Percentiles rank a stretch among this genome's conserved stretches.
Evolutionary conservation across 2,113 vertebrate genomes (phyloP).

Genomic region (Hippocampus mohnikei): DNA sequence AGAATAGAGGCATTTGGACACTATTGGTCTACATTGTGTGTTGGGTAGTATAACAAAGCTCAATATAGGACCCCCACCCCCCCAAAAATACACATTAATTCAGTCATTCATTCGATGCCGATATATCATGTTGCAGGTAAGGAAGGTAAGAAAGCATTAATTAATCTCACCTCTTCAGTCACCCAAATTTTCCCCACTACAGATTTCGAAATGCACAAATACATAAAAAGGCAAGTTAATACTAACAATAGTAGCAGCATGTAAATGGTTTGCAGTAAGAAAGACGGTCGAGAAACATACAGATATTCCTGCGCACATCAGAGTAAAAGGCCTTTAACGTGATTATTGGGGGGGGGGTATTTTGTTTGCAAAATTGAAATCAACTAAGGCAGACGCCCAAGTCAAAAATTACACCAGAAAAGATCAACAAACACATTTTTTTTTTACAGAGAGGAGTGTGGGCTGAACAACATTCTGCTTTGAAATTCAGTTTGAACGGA

Average conservation of each 20-base stretch:
- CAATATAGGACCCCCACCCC: neutral
- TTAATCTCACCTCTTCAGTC: neutral
- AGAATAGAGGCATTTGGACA: slow-evolving; percentile 34
- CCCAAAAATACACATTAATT: too few species aligned
- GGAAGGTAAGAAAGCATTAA: neutral
- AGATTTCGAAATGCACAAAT: neutral
- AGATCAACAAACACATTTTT: neutral
- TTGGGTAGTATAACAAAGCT: slow-evolving; percentile 26
- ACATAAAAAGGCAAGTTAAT: neutral
- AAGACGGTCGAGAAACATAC: neutral
- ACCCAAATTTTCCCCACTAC: neutral
- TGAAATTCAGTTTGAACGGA: neutral
- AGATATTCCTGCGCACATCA: too few species aligned
- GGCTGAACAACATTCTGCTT: neutral
- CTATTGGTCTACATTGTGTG: slow-evolving; percentile 41
- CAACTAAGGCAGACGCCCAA: slow-evolving; percentile 1
- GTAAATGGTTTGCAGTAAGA: slow-evolving; percentile 9
- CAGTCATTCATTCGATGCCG: neutral
- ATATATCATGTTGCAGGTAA: neutral
- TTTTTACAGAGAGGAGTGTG: neutral
- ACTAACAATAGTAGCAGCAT: neutral
- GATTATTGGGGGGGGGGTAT: too few species aligned
- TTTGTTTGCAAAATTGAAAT: neutral
- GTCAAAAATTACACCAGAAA: slow-evolving; percentile 3
- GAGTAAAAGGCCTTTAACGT: neutral